A percentile compares a stretch with the other conserved stretches of the same genome.
These are phyloP conservation scores for Synergus japonicus DNA, from an alignment of 2,888 invertebrate genomes.

Conservation along the genomic window DNA sequence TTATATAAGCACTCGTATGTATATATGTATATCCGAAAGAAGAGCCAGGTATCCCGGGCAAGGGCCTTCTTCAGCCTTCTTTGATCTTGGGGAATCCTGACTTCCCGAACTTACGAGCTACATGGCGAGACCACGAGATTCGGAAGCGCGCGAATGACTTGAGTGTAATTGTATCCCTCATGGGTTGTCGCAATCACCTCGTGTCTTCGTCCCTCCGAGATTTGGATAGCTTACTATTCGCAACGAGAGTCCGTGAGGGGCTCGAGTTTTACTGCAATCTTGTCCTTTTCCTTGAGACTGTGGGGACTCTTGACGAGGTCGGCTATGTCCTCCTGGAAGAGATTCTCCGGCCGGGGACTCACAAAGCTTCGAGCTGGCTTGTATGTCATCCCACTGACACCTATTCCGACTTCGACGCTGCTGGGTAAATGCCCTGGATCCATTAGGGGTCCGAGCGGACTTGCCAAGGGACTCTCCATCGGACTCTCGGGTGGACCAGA, in stretches of 20 bases:
- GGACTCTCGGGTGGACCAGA: slow-evolving; percentile 79
- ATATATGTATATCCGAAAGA: slow-evolving; percentile 37
- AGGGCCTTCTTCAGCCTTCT: slow-evolving; percentile 39
- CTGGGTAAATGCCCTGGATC: slow-evolving; percentile 80
- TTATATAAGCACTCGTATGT: slow-evolving; percentile 41
- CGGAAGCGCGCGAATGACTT: slow-evolving; percentile 50
- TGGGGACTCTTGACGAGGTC: slow-evolving; percentile 82
- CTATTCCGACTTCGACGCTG: slow-evolving; percentile 80
- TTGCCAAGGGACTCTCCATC: slow-evolving; percentile 82
- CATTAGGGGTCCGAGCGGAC: slow-evolving; percentile 83
- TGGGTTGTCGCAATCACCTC: slow-evolving; percentile 44
- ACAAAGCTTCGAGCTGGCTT: slow-evolving; percentile 83
- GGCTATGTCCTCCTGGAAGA: slow-evolving; percentile 83
- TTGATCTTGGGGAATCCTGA: slow-evolving; percentile 52
- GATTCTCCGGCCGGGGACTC: slow-evolving; percentile 81
- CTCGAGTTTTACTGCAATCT: slow-evolving; percentile 86
- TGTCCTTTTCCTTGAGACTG: slow-evolving; percentile 74
- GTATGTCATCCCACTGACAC: slow-evolving; percentile 83
- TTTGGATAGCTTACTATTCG: slow-evolving; percentile 77
- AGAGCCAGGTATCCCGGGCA: slow-evolving; percentile 27
- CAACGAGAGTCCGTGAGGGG: slow-evolving; percentile 83
- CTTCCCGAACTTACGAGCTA: slow-evolving; percentile 48
- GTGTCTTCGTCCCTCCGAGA: slow-evolving; percentile 35
- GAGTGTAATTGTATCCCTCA: slow-evolving; percentile 39
- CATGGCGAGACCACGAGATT: slow-evolving; percentile 54